Base-by-base conservation (phyloP, 2,113 vertebrate species). In the Syngnathus floridae region DNA sequence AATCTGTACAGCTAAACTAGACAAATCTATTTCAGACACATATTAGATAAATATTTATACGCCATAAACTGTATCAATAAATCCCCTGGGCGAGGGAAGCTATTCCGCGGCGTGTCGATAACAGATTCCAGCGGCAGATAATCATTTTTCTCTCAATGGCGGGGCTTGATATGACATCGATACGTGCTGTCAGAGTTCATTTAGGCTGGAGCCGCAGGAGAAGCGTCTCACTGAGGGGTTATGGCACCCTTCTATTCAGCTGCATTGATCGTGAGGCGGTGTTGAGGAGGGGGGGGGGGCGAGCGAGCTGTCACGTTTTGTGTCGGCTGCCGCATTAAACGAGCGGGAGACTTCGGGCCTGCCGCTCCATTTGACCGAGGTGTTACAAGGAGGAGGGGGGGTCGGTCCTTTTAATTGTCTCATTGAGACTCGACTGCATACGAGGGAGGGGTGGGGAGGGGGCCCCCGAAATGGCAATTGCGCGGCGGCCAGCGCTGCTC, bases 1-100 rank as follows among this genome's bases (percentile, higher is more conserved):
- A 78, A 91, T 91, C 87, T 81, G 60, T 76, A 83, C 81, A 84
- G 51, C 76, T 73, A 67, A 69, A 79, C 68, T 22, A 77, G 92
- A 94, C 72, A 92, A 87, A 91, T 91, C 89, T 92, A 93, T 94
- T 93, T 92, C 90, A 94, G 93, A 95, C 93, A 94, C 92, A 91
- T 94, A 93, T 93, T 91, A 94, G 93, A 97, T 97, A 95, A 94
- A 98, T 96, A 96, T 98, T 96, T 95, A 95, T 96, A 93, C 90
- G 89, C 63, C 91, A 95, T 95, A 94, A 96, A 93, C 92, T 92
- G 85, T 94, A 94, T 95, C 95, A 93, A 96, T 95, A 93, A 91
- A 89, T 89, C 92, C 80, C 38, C 65, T 38, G 14, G 49, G 83
- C 91, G 64, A 65, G 54, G 88, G 92, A 93, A 92, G 92, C 94